Evolutionary conservation across 2,113 vertebrate species (phyloP).

Genomic region (Dolichallabes microphthalmus): DNA sequence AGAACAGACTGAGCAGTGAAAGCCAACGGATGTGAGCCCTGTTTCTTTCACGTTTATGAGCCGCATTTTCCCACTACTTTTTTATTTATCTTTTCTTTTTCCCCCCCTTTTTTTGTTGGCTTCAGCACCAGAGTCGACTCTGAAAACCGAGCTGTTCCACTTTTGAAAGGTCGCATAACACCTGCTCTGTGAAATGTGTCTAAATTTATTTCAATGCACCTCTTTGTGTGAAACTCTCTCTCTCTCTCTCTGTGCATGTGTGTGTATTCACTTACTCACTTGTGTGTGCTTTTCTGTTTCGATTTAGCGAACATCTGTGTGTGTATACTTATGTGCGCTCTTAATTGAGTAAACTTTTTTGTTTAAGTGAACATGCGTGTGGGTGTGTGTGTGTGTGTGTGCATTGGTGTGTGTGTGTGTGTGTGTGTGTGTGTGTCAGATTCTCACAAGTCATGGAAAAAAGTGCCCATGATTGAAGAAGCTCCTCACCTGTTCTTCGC

Average conservation of each 20-base stretch:
- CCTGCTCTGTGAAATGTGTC: constrained; percentile 41
- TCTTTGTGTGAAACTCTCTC: constrained; percentile 32
- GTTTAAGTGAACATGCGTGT: background rate
- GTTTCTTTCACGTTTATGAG: constrained; percentile 25
- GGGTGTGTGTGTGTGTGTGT: constrained; percentile 28
- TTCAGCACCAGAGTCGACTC: constrained; percentile 22
- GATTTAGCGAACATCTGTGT: constrained; percentile 1
- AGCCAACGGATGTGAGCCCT: constrained; percentile 11
- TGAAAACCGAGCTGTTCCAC: constrained; percentile 20
- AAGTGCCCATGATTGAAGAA: constrained; percentile 13
- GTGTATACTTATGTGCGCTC: constrained; percentile 41
- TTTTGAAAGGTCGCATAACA: constrained; percentile 35
- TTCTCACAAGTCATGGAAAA: constrained; percentile 49
- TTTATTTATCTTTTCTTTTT: background rate
- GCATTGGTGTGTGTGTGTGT: constrained; percentile 20
- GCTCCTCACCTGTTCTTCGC: constrained; percentile 59
- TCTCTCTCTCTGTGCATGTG: background rate
- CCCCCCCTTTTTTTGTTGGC: constrained; percentile 1
- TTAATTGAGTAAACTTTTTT: constrained; percentile 30
- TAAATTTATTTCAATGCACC: constrained; percentile 47
- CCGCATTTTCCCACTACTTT: constrained; percentile 31
- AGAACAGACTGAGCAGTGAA: constrained; percentile 20
- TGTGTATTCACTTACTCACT: background rate
- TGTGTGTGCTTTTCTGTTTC: background rate
- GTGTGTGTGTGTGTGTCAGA: constrained; percentile 5